Evolutionary conservation across 2,113 vertebrate species (phyloP).

Genomic region (Grantiella picta): DNA sequence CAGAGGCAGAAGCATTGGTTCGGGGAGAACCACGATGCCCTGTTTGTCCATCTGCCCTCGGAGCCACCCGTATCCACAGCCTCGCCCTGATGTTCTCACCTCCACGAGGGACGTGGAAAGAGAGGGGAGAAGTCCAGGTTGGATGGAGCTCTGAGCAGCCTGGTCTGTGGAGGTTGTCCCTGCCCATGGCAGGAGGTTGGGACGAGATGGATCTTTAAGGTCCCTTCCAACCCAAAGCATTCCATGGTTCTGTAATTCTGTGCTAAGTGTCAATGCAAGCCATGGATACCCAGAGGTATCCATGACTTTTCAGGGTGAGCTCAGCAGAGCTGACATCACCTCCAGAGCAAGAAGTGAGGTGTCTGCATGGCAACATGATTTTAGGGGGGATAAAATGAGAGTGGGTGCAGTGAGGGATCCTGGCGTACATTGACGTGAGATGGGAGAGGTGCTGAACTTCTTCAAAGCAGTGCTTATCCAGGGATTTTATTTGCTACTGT

Average conservation of each 20-base stretch:
- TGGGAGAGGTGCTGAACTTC: background rate
- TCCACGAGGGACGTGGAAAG: rapidly evolving
- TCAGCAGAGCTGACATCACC: rapidly evolving
- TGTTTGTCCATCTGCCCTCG: background rate
- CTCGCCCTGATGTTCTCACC: background rate
- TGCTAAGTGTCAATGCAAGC: rapidly evolving
- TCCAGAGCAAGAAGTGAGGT: background rate
- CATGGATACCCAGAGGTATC: background rate
- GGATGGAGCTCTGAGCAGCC: background rate
- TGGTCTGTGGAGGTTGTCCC: background rate
- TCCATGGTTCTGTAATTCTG: background rate
- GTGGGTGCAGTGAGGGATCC: background rate
- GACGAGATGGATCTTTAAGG: background rate
- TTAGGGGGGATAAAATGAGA: background rate
- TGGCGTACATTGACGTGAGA: rapidly evolving
- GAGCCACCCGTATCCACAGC: background rate
- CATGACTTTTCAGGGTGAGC: background rate
- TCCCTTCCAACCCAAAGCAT: background rate
- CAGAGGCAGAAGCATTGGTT: background rate
- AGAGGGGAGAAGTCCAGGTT: background rate
- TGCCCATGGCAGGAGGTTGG: background rate
- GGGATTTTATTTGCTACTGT: background rate
- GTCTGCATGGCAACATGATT: rapidly evolving
- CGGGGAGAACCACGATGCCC: background rate
- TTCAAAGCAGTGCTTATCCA: rapidly evolving